phyloP scores from a whole-genome alignment of 2,888 invertebrate genomes.

The Epistrophe grossulariae region DNA sequence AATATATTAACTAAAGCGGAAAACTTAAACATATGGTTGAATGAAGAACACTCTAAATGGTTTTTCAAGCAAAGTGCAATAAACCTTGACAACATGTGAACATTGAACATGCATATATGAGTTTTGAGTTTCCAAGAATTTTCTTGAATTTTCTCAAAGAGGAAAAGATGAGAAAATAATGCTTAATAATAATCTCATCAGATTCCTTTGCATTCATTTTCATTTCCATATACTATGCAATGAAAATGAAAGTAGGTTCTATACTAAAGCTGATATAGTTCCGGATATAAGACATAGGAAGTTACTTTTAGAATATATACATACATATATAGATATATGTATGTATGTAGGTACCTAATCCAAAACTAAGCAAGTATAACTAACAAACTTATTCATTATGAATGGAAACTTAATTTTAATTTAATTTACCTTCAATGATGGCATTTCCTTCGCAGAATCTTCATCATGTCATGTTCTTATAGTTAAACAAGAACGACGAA shows the following conservation, averaged over 20 bases:
- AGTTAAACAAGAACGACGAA: background rate
- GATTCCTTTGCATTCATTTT: background rate
- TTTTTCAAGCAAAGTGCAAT: constrained; percentile 12
- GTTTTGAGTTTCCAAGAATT: background rate
- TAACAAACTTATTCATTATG: constrained; percentile 5
- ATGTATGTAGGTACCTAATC: constrained; percentile 1
- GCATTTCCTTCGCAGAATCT: background rate
- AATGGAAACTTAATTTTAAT: constrained; percentile 19
- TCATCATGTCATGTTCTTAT: constrained; percentile 8
- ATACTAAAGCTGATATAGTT: background rate
- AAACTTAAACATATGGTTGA: constrained; percentile 11
- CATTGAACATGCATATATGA: background rate
- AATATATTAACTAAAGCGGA: constrained; percentile 18
- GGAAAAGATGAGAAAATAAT: constrained; percentile 16
- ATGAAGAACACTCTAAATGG: constrained; percentile 19
- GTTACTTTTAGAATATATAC: background rate
- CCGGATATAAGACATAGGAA: background rate
- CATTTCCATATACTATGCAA: background rate
- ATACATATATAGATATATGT: no score
- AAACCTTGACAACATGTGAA: background rate
- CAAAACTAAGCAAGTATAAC: background rate
- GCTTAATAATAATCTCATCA: constrained; percentile 9
- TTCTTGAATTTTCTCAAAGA: background rate
- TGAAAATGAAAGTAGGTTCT: constrained; percentile 17
- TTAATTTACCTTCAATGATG: constrained; percentile 7